Percentiles rank a stretch among this genome's conserved stretches.
Conservation (phyloP, 1,140 invertebrate genomes). For the Araneus ventricosus region DNA sequence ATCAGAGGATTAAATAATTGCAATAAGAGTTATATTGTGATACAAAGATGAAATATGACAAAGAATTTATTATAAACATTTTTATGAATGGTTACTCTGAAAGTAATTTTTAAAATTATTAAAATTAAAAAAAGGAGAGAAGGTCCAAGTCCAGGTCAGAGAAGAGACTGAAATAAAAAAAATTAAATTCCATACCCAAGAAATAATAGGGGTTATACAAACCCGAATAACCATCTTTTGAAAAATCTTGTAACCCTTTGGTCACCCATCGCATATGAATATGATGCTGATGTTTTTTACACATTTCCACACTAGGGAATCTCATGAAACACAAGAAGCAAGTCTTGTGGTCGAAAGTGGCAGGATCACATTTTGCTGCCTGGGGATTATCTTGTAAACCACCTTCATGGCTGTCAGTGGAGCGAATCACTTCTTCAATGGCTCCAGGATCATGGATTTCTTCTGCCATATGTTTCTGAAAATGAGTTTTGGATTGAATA, state of each 20-base stretch:
- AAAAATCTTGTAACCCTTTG: slow-evolving; percentile 64
- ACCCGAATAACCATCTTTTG: slow-evolving; percentile 69
- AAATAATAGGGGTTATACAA: not conserved
- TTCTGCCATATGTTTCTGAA: slow-evolving; percentile 76
- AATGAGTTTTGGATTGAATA: not conserved
- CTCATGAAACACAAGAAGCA: slow-evolving; percentile 76
- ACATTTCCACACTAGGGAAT: slow-evolving; percentile 70
- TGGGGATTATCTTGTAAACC: slow-evolving; percentile 56
- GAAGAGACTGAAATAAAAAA: not conserved
- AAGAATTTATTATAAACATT: too few species aligned
- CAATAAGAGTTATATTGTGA: too few species aligned
- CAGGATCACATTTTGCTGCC: slow-evolving; percentile 59
- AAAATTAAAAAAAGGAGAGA: too few species aligned
- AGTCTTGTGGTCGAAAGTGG: slow-evolving; percentile 68
- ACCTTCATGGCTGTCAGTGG: slow-evolving; percentile 24
- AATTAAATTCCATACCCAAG: not conserved
- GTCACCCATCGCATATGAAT: slow-evolving; percentile 77
- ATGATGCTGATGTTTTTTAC: slow-evolving; percentile 76
- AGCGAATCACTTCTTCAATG: slow-evolving; percentile 47
- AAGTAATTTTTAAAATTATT: too few species aligned
- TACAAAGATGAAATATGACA: too few species aligned
- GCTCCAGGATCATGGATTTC: slow-evolving; percentile 43
- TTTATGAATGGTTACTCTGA: too few species aligned
- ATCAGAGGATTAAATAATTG: too few species aligned
- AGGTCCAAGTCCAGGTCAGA: too few species aligned